Conservation (phyloP, 2,113 vertebrate genomes). For the Condylura cristata region DNA sequence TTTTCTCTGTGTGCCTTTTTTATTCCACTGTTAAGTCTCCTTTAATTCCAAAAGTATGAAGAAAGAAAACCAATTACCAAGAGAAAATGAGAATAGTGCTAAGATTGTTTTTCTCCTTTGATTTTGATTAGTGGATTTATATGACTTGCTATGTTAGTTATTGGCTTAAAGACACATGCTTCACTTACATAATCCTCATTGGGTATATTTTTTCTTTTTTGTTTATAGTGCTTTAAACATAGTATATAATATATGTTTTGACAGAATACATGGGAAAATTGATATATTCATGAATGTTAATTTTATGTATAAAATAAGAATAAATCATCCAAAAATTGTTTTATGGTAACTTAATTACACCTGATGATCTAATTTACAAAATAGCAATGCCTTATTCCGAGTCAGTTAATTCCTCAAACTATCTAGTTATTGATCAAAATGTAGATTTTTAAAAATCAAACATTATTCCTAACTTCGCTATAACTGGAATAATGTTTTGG, state of each 20-base stretch:
- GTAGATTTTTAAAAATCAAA: neutral
- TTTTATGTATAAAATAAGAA: neutral
- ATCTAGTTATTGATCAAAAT: neutral
- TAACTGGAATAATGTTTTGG: slow-evolving; percentile 35
- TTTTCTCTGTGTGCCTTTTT: slow-evolving; percentile 39
- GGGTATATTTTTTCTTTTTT: slow-evolving; percentile 1
- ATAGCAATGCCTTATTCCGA: slow-evolving; percentile 30
- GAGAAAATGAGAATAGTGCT: slow-evolving; percentile 55
- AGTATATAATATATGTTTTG: neutral
- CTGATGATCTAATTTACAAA: slow-evolving; percentile 54
- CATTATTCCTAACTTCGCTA: slow-evolving; percentile 36
- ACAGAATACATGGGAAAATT: neutral
- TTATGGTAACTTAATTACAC: slow-evolving; percentile 28
- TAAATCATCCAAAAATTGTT: neutral
- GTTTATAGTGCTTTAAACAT: neutral
- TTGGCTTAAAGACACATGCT: slow-evolving; percentile 36
- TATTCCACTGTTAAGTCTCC: neutral
- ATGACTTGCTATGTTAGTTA: slow-evolving; percentile 29
- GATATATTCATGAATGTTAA: slow-evolving; percentile 22
- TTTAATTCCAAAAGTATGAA: slow-evolving; percentile 55
- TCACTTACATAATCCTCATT: slow-evolving; percentile 51
- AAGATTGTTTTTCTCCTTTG: slow-evolving; percentile 52
- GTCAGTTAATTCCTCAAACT: slow-evolving; percentile 53
- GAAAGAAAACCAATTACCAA: slow-evolving; percentile 68
- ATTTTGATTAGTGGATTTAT: slow-evolving; percentile 51